A percentile compares a stretch with the other conserved stretches of the same genome.
Evolutionary conservation across 2,797 vertebrate genomes (phyloP).

Genomic region (Carduelis carduelis): DNA sequence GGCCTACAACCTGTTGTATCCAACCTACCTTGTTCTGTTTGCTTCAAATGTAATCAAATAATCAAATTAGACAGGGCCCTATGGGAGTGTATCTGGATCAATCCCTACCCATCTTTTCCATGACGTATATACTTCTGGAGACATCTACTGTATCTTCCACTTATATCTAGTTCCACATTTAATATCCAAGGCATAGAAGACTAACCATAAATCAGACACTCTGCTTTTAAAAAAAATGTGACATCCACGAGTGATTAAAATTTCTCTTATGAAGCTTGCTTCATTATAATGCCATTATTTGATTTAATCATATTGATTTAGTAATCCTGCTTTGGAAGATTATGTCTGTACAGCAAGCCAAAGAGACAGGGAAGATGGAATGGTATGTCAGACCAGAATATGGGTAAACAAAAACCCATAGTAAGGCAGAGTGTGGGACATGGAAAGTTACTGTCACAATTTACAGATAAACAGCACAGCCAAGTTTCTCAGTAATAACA

Average conservation of each 20-base stretch:
- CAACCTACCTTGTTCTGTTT: background rate
- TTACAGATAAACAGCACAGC: background rate
- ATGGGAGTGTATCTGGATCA: background rate
- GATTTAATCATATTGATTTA: constrained; percentile 10
- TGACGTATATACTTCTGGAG: background rate
- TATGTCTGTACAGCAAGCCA: background rate
- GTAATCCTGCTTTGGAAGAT: background rate
- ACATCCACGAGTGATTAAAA: background rate
- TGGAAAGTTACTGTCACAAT: background rate
- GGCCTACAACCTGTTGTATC: background rate
- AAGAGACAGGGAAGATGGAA: background rate
- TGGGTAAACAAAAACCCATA: background rate
- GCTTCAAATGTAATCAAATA: background rate
- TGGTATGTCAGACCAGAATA: background rate
- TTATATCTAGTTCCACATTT: background rate
- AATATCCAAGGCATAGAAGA: background rate
- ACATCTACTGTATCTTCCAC: background rate
- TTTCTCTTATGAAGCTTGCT: background rate
- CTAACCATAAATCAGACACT: background rate
- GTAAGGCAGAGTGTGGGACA: background rate
- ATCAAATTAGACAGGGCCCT: background rate
- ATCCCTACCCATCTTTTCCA: background rate
- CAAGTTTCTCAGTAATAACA: background rate
- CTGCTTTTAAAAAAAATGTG: background rate
- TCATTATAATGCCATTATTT: background rate